Evolutionary conservation across 2,888 invertebrate genomes (phyloP).

Genomic region (Gisinianus flammeolus): DNA sequence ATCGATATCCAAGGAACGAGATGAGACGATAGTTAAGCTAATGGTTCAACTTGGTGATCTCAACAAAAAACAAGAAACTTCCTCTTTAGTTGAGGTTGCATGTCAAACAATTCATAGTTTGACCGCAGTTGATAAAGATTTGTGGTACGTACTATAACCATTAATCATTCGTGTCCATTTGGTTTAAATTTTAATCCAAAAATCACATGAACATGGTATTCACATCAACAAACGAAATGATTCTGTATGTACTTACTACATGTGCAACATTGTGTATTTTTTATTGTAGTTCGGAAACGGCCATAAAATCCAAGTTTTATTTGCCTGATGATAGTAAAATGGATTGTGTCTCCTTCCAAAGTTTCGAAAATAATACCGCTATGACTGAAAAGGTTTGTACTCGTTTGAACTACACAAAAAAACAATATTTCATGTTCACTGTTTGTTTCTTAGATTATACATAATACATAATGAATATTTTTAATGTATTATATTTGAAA

Average conservation of each 20-base stretch:
- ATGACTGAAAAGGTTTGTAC: not conserved
- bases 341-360: not conserved
- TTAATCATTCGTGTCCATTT: too few species aligned
- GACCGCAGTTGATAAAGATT: not conserved
- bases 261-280: not conserved
- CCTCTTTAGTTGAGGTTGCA: constrained; percentile 39
- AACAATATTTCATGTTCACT: not conserved
- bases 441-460: not conserved
- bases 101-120: constrained; percentile 44
- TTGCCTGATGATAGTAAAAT: not conserved
- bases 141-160: not conserved
- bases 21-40: constrained; percentile 39
- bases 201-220: too few species aligned
- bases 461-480: not conserved
- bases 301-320: not conserved
- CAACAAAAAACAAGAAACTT: constrained; percentile 38
- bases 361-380: not conserved
- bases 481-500: not conserved
- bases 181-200: too few species aligned
- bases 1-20: constrained; percentile 38
- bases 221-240: too few species aligned
- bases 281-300: not conserved
- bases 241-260: not conserved
- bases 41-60: constrained; percentile 46
- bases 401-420: too few species aligned